Evolutionary conservation across 2,113 vertebrate genomes (phyloP), one percentile per base, ranked within the genome.

Genomic region (Ceuthmochares aereus): DNA sequence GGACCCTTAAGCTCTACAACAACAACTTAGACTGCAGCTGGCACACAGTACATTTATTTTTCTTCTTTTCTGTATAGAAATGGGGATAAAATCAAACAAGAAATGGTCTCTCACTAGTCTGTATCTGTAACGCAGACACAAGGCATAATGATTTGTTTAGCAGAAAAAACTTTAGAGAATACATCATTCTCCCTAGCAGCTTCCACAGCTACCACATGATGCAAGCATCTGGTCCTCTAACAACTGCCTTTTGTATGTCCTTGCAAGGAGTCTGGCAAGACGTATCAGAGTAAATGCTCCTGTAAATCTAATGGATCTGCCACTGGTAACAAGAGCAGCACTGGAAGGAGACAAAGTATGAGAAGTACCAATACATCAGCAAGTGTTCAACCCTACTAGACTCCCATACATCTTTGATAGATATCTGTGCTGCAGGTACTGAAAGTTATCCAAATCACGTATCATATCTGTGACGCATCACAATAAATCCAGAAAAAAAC

Each of bases 171-270:
- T 90, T 89, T 47, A 70, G 51, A 93, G 80, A 90, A 90, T 56
- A 90, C 47, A 92, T 37, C 32, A 59, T 90, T 95, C 72, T 89
- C 37, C 45, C 32, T 52, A 92, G 40, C 3, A 93, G 60, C 79
- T 93, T 93, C 47, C 45, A 93, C 49, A 87, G 77, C 69, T 56
- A 94, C 89, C 84, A 87, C 79, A 93, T 40, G 72, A 95, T 58
- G 23, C 76, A 96, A 93, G 37, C 42, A 88, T 84, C 42, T 85
- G 47, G 84, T 89, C 26, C 32, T 66, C 34, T 51, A 83, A 95
- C 80, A 95, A 95, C 80, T 87, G 80, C 23, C 76, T 92, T 93
- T 93, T 95, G 68, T 92, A 74, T 12, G 25, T 43, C 86, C 73
- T 80, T 86, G 64, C 56, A 81, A 77, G 26, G 25, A 86, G 56